phyloP scores from a whole-genome alignment of 2,888 invertebrate genomes.

The Augiades crinisus region DNA sequence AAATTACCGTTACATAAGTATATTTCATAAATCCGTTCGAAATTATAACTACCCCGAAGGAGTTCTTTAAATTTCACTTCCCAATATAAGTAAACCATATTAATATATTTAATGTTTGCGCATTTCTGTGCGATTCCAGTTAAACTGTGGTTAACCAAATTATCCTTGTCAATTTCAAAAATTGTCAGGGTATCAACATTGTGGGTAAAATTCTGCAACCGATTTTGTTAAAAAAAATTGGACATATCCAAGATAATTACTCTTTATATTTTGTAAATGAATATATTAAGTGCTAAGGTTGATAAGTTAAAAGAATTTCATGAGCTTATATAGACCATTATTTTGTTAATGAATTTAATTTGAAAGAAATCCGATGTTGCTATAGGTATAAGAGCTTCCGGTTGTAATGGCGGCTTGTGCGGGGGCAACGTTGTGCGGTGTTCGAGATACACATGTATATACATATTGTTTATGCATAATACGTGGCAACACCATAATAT shows the following conservation, averaged over 20 bases:
- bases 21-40: not conserved
- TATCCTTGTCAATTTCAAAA: conserved; percentile 22
- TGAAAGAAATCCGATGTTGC: conserved; percentile 24
- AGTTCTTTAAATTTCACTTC: not conserved
- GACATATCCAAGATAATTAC: conserved; percentile 29
- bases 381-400: conserved; percentile 25
- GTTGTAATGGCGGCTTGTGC: not conserved
- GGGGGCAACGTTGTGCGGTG: not conserved
- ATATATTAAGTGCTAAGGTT: conserved; percentile 26
- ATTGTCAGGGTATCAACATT: conserved; percentile 24
- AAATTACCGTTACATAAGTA: not conserved
- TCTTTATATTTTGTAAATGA: conserved; percentile 29
- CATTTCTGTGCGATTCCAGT: conserved; percentile 9
- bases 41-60: not conserved
- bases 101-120: not conserved
- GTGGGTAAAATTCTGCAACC: conserved; percentile 33
- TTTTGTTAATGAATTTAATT: conserved; percentile 36
- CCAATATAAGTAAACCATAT: not conserved
- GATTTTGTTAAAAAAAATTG: conserved; percentile 21
- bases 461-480: too few species aligned
- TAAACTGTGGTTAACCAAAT: conserved; percentile 23
- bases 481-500: too few species aligned
- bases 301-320: conserved; percentile 29
- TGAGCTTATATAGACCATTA: conserved; percentile 35
- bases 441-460: too few species aligned